Percentiles rank a stretch among this genome's conserved stretches.
Conservation (phyloP, 92 coral and sea anemone genomes). For the Epizoanthus scotinus region DNA sequence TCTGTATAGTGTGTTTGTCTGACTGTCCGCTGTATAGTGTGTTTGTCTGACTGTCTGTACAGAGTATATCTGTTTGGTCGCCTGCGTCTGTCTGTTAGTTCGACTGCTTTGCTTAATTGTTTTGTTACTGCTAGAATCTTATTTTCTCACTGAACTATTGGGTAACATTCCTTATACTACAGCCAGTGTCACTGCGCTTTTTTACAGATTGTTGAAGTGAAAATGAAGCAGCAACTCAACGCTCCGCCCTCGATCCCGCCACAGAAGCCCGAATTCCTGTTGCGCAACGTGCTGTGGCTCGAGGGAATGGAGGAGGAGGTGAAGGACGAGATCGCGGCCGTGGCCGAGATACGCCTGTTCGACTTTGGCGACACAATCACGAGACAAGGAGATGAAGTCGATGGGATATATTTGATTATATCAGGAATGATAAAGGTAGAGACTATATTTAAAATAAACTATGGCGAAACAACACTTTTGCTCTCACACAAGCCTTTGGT, state of each 20-base stretch:
- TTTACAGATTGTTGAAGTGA: constrained; percentile 82
- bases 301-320: constrained; percentile 87
- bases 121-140: too few species aligned
- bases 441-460: not conserved
- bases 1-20: too few species aligned
- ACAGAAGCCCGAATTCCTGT: constrained; percentile 73
- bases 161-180: too few species aligned
- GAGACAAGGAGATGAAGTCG: constrained; percentile 88
- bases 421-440: constrained; percentile 95
- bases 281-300: constrained; percentile 93
- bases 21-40: too few species aligned
- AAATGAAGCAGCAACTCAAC: constrained; percentile 93
- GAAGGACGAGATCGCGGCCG: constrained; percentile 66
- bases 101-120: too few species aligned
- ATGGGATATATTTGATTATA: constrained; percentile 86
- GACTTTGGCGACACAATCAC: constrained; percentile 91
- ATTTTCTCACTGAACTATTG: too few species aligned
- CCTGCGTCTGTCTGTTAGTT: too few species aligned
- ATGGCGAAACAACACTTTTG: too few species aligned
- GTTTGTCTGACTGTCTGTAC: too few species aligned
- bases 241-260: constrained; percentile 95
- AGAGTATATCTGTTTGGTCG: too few species aligned
- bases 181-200: not conserved
- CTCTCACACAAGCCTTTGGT: too few species aligned
- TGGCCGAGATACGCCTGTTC: constrained; percentile 81